Conservation (phyloP, 2,888 invertebrate genomes). For the Drosophila colorata region DNA sequence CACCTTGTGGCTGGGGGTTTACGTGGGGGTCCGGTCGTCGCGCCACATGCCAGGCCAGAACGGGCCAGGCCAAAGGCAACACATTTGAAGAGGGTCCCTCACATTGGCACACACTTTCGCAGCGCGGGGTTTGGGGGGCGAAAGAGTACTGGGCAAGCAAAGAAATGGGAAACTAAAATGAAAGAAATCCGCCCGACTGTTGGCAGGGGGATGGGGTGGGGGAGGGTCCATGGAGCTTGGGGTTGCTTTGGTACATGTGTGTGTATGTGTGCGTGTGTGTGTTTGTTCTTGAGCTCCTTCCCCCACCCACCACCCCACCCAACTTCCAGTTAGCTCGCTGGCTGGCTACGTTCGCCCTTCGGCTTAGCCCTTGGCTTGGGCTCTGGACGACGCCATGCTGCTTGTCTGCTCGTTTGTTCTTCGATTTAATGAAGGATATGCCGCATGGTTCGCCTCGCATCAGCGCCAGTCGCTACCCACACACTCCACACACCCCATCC, state of each 20-base stretch:
- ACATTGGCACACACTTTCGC: slow-evolving; percentile 53
- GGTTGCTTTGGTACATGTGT: slow-evolving; percentile 19
- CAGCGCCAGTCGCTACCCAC: slow-evolving; percentile 34
- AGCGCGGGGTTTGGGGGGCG: slow-evolving; percentile 9
- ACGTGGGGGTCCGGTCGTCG: slow-evolving; percentile 59
- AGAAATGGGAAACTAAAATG: slow-evolving; percentile 81
- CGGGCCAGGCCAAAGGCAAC: slow-evolving; percentile 64
- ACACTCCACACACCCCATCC: slow-evolving; percentile 5
- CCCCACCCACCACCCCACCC: not conserved
- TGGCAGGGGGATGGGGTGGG: no score
- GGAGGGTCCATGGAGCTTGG: slow-evolving; percentile 16
- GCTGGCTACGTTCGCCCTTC: slow-evolving; percentile 32
- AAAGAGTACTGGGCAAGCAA: slow-evolving; percentile 37
- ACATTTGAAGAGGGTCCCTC: slow-evolving; percentile 78
- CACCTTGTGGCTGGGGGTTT: slow-evolving; percentile 41
- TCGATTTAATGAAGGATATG: slow-evolving; percentile 81
- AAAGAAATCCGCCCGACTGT: slow-evolving; percentile 69
- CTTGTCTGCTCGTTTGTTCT: slow-evolving; percentile 81
- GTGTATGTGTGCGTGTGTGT: slow-evolving; percentile 5
- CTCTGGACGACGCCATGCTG: slow-evolving; percentile 63
- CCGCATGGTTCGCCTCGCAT: slow-evolving; percentile 68
- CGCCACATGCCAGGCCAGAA: slow-evolving; percentile 65
- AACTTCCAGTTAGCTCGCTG: slow-evolving; percentile 8
- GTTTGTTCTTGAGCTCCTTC: slow-evolving; percentile 28
- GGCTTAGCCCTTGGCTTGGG: slow-evolving; percentile 49